phyloP scores from a whole-genome alignment of 2,888 invertebrate species.

The Acronicta aceris region DNA sequence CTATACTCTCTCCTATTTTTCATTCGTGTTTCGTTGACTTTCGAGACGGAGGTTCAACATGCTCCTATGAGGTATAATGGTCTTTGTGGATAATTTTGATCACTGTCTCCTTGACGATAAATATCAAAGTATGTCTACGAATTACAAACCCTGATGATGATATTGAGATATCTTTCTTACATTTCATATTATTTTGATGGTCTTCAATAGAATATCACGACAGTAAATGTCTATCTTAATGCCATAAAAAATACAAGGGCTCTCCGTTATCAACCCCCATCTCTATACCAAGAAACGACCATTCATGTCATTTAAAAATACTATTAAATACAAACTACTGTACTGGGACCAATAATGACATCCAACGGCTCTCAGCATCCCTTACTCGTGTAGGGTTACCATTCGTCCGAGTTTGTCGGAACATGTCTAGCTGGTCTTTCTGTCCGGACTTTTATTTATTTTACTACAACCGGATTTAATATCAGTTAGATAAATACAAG shows the following conservation, averaged over 20 bases:
- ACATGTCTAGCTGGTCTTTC: no score
- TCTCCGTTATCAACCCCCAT: conserved; percentile 35
- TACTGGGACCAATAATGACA: conserved; percentile 38
- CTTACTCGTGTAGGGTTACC: conserved; percentile 12
- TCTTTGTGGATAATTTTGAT: no score
- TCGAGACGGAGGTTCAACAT: no score
- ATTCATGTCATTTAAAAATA: conserved; percentile 44
- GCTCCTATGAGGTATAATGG: no score
- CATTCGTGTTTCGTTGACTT: background rate
- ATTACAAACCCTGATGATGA: background rate
- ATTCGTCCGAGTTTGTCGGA: no score
- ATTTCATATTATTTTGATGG: background rate
- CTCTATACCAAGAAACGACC: conserved; percentile 30
- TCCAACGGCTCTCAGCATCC: conserved; percentile 24
- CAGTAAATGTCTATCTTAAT: conserved; percentile 27
- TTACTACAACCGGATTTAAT: no score
- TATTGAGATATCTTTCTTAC: background rate
- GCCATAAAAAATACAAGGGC: conserved; percentile 29
- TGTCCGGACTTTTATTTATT: no score
- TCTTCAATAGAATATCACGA: conserved; percentile 22
- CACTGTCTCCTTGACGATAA: no score
- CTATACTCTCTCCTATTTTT: background rate
- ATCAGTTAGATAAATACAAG: no score
- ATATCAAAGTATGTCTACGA: no score
- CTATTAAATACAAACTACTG: conserved; percentile 41